phyloP scores from a whole-genome alignment of 2,888 invertebrate genomes.

The Salpingus planirostris region DNA sequence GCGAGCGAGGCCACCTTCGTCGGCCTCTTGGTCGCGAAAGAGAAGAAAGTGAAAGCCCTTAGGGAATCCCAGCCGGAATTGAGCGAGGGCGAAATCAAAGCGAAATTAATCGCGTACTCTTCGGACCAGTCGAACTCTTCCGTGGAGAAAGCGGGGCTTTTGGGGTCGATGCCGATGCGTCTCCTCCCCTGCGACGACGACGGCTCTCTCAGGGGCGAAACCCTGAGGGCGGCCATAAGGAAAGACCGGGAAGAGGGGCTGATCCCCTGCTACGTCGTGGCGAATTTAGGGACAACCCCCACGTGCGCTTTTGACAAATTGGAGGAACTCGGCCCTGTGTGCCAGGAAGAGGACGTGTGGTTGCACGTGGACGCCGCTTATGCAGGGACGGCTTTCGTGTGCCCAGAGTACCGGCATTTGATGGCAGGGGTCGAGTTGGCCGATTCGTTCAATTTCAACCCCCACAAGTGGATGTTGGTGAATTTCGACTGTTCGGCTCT shows the following conservation, averaged over 20 bases:
- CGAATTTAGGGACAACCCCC: slow-evolving; percentile 62
- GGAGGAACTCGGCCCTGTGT: slow-evolving; percentile 76
- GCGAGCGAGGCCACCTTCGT: slow-evolving; percentile 86
- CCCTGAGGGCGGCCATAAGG: slow-evolving; percentile 59
- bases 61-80: slow-evolving; percentile 50
- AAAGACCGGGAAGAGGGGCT: slow-evolving; percentile 71
- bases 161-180: slow-evolving; percentile 72
- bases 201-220: slow-evolving; percentile 58
- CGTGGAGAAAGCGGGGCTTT: slow-evolving; percentile 76
- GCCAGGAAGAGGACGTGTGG: slow-evolving; percentile 71
- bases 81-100: slow-evolving; percentile 56
- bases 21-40: slow-evolving; percentile 70
- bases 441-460: slow-evolving; percentile 89
- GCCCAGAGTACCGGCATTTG: slow-evolving; percentile 74
- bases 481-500: slow-evolving; percentile 94
- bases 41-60: slow-evolving; percentile 54
- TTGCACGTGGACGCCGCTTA: slow-evolving; percentile 96
- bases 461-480: slow-evolving; percentile 92
- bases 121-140: slow-evolving; percentile 87
- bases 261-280: slow-evolving; percentile 81
- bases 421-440: slow-evolving; percentile 64
- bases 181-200: slow-evolving; percentile 60
- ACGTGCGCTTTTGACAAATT: slow-evolving; percentile 85
- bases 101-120: slow-evolving; percentile 71
- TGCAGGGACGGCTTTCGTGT: slow-evolving; percentile 84